Conservation (phyloP, 2,113 vertebrate genomes). For the Amphiprion percula region DNA sequence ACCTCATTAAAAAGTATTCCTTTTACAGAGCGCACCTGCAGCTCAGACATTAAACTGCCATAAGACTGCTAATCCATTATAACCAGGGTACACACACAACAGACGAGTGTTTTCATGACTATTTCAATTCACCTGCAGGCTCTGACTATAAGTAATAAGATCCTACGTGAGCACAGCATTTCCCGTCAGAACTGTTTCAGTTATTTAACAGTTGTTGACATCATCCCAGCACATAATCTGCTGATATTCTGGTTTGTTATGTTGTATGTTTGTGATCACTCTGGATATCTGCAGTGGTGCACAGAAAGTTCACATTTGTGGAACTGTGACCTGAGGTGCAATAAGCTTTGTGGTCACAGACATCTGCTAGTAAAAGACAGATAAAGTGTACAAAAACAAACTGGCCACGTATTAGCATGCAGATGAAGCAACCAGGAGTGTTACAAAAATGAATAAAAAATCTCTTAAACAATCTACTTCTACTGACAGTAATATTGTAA, state of each 20-base stretch:
- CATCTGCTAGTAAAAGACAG: neutral
- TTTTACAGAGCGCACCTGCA: slow-evolving; percentile 45
- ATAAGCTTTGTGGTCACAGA: neutral
- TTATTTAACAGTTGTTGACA: neutral
- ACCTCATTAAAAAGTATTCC: slow-evolving; percentile 13
- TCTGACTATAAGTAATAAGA: neutral
- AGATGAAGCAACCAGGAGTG: too few relatives aligned
- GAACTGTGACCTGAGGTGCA: neutral
- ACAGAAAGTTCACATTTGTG: neutral
- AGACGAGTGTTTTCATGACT: neutral
- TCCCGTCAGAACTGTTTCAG: neutral
- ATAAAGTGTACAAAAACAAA: neutral
- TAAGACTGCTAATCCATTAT: neutral
- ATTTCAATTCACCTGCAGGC: neutral
- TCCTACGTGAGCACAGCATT: neutral
- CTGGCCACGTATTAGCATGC: too few relatives aligned
- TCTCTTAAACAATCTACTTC: too few relatives aligned
- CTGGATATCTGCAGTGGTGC: neutral
- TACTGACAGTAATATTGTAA: too few relatives aligned
- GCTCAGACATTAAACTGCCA: slow-evolving; percentile 20
- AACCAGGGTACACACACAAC: neutral
- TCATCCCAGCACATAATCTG: neutral
- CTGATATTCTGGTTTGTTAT: neutral
- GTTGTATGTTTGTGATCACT: neutral
- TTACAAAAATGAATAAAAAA: too few relatives aligned